A percentile compares a stretch with the other conserved stretches of the same genome.
These are phyloP conservation scores for Apodemus sylvaticus DNA, from an alignment of 2,113 vertebrate species.

Conservation along the genomic window DNA sequence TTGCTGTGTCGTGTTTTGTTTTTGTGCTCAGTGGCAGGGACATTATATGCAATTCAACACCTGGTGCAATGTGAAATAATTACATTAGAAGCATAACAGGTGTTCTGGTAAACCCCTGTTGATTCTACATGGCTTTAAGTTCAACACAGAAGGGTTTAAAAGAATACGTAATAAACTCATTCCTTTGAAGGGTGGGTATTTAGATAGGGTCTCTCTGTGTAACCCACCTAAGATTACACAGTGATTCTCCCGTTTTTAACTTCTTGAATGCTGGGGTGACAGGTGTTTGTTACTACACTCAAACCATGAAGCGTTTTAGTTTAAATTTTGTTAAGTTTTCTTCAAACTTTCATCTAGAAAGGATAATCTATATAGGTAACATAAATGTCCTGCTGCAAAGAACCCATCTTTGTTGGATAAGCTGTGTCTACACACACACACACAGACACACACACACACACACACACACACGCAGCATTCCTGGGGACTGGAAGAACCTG, in stretches of 20 bases:
- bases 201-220: neutral
- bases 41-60: neutral
- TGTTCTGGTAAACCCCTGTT: neutral
- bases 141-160: neutral
- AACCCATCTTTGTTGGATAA: neutral
- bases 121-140: neutral
- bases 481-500: slow-evolving; percentile 56
- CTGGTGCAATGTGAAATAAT: neutral
- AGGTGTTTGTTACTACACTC: neutral
- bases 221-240: no score
- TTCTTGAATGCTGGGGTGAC: neutral
- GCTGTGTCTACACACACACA: no score
- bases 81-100: neutral
- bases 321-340: neutral
- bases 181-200: neutral
- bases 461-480: neutral
- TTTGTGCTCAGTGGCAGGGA: neutral
- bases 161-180: neutral
- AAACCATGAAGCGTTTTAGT: neutral
- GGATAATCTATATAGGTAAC: neutral
- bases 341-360: neutral
- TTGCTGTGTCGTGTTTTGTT: neutral
- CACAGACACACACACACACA: no score
- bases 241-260: neutral
- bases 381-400: neutral